phyloP scores from a whole-genome alignment of 2,888 invertebrate genomes.

The Tenthredo livida region DNA sequence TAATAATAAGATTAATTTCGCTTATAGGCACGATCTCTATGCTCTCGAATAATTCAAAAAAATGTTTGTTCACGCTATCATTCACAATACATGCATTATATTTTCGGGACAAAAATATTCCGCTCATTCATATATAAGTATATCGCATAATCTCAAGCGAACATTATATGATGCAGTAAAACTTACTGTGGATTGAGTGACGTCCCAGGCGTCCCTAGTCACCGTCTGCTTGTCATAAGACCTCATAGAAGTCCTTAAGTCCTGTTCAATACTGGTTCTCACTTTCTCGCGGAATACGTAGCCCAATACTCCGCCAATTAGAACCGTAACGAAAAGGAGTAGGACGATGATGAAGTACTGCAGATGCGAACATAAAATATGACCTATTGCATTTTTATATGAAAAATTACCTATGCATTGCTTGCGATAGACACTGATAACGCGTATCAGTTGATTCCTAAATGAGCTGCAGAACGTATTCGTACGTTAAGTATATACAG shows the following conservation, averaged over 20 bases:
- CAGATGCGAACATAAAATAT: not conserved
- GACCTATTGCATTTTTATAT: not conserved
- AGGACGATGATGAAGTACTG: slow-evolving; percentile 95
- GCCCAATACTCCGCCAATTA: slow-evolving; percentile 94
- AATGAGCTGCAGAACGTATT: not conserved
- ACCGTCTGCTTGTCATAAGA: slow-evolving; percentile 85
- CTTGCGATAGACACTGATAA: not conserved
- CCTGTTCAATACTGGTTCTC: slow-evolving; percentile 86
- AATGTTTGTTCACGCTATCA: not conserved
- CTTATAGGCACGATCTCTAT: not conserved
- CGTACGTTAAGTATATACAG: not conserved
- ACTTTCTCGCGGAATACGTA: slow-evolving; percentile 95
- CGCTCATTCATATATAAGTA: too few species aligned
- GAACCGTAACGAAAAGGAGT: slow-evolving; percentile 93
- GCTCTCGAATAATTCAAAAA: not conserved
- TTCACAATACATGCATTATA: not conserved
- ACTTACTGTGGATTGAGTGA: slow-evolving; percentile 86
- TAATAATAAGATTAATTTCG: not conserved
- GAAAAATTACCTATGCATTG: not conserved
- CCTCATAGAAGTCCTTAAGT: slow-evolving; percentile 88
- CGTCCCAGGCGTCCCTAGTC: slow-evolving; percentile 92
- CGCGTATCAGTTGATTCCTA: not conserved
- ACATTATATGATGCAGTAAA: not conserved
- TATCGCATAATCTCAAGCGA: too few species aligned
- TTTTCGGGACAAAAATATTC: not conserved